phyloP scores from a whole-genome alignment of 2,888 invertebrate species.

The Uropetala carovei region DNA sequence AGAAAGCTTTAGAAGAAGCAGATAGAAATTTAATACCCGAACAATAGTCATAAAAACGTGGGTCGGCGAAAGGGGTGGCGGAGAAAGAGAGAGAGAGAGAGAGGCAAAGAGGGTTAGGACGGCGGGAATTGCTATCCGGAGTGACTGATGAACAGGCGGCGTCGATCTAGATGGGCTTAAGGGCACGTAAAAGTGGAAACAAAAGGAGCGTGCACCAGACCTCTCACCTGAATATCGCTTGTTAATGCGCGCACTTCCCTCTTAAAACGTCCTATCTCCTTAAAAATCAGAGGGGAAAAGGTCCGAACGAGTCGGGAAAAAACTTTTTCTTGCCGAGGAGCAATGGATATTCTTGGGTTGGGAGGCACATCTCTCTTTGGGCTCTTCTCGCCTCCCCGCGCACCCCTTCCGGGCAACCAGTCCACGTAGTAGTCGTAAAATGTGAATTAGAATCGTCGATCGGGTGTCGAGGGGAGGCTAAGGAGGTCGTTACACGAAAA shows the following conservation, averaged over 20 bases:
- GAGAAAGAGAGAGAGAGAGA: neutral
- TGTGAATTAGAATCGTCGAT: too few species aligned
- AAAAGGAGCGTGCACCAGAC: neutral
- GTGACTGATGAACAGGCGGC: neutral
- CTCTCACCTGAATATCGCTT: constrained; percentile 11
- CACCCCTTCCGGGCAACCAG: too few species aligned
- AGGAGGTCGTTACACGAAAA: too few species aligned
- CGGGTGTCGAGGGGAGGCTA: too few species aligned
- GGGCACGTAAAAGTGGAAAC: constrained; percentile 27
- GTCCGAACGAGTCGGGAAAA: neutral
- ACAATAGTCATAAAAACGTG: neutral
- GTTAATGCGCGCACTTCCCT: neutral
- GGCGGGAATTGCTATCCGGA: neutral
- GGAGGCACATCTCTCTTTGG: neutral
- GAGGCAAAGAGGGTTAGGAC: neutral
- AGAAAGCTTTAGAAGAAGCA: neutral
- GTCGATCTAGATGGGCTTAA: constrained; percentile 14
- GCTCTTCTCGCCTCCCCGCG: too few species aligned
- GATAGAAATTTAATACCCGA: neutral
- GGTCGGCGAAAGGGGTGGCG: neutral
- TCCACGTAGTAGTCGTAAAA: too few species aligned
- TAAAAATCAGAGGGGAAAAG: neutral
- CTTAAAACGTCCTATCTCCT: neutral
- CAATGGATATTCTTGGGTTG: neutral
- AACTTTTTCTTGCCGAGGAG: neutral